Percentiles rank a stretch among this genome's conserved stretches.
Conservation (phyloP, 2,797 vertebrate genomes). For the Melanotaenia pygmaea region DNA sequence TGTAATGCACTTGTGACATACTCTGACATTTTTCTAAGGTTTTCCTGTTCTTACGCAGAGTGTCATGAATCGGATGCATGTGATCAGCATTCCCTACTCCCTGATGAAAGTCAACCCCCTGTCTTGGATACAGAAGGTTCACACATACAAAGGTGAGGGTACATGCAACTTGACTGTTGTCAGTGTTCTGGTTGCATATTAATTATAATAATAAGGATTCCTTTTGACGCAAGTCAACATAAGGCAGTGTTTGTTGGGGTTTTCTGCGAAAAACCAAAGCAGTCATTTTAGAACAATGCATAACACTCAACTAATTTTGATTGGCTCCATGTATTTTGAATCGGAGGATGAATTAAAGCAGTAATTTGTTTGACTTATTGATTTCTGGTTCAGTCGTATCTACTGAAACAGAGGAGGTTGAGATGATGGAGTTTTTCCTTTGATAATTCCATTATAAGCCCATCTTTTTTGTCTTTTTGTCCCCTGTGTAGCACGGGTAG, state of each 20-base stretch:
- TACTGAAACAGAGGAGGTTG: background rate
- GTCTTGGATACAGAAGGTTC: slow-evolving; percentile 98
- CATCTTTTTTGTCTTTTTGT: background rate
- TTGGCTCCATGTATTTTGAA: slow-evolving; percentile 18
- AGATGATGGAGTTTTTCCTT: too few species aligned
- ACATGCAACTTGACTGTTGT: background rate
- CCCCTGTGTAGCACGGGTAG: slow-evolving; percentile 84
- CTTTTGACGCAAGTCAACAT: background rate
- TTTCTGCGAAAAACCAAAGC: too few species aligned
- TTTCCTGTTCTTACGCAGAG: slow-evolving; percentile 81
- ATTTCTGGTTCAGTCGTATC: background rate
- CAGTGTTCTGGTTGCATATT: background rate
- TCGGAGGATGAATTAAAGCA: slow-evolving; percentile 16
- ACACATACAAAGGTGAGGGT: slow-evolving; percentile 90
- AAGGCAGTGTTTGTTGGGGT: too few species aligned
- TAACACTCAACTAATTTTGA: background rate
- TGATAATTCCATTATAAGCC: too few species aligned
- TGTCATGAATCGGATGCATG: slow-evolving; percentile 95
- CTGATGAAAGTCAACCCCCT: slow-evolving; percentile 98
- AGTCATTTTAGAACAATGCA: background rate
- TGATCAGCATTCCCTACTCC: slow-evolving; percentile 95
- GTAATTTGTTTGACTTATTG: slow-evolving; percentile 10
- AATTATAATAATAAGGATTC: background rate
- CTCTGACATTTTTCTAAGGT: slow-evolving; percentile 32
- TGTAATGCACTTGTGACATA: background rate